A percentile compares a stretch with the other conserved stretches of the same genome.
Evolutionary conservation across 2,888 invertebrate genomes (phyloP).

Genomic region (Limenitis arthemis): DNA sequence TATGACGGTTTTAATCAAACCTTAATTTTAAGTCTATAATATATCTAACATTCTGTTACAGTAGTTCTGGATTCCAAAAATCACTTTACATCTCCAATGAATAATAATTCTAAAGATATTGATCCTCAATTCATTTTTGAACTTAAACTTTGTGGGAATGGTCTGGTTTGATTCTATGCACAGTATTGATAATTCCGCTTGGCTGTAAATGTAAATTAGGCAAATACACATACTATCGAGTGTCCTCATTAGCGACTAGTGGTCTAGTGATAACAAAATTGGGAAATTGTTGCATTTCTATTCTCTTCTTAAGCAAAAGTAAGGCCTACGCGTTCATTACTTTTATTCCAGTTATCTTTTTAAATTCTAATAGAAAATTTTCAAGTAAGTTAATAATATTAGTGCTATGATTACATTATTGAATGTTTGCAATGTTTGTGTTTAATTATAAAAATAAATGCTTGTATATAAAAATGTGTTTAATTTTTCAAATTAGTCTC

Average conservation of each 20-base stretch:
- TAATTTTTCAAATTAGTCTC: slow-evolving; percentile 9
- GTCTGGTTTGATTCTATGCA: slow-evolving; percentile 4
- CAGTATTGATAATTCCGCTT: slow-evolving; percentile 14
- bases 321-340: slow-evolving; percentile 42
- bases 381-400: slow-evolving; percentile 58
- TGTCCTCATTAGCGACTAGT: neutral
- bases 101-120: slow-evolving; percentile 7
- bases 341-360: slow-evolving; percentile 37
- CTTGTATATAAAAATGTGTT: slow-evolving; percentile 58
- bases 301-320: slow-evolving; percentile 14
- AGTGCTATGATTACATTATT: slow-evolving; percentile 69
- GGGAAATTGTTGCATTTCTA: neutral
- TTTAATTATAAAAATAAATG: slow-evolving; percentile 69
- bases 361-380: slow-evolving; percentile 55
- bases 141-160: neutral
- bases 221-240: neutral
- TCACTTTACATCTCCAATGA: neutral
- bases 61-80: no score
- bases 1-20: neutral
- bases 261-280: neutral
- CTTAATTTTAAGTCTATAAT: neutral
- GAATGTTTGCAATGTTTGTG: slow-evolving; percentile 68
- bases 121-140: neutral
- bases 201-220: slow-evolving; percentile 11
- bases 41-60: no score